These are phyloP conservation scores for Acronicta aceris DNA, from an alignment of 2,888 invertebrate genomes.

Conservation along the genomic window DNA sequence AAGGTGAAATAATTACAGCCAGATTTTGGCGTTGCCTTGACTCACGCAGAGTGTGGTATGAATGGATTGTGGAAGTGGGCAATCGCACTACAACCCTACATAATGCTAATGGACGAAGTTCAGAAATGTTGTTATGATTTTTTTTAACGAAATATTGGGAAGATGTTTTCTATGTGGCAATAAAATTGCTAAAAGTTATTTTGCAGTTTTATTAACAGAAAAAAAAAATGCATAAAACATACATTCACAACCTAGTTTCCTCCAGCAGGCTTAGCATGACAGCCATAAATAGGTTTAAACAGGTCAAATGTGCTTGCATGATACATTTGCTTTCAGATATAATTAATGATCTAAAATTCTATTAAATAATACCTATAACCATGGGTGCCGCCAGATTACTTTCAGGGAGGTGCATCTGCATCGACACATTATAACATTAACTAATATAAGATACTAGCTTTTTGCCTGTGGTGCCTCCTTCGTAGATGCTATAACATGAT, in stretches of 20 bases:
- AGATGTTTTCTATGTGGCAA: slow-evolving; percentile 32
- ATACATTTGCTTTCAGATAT: no score
- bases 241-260: slow-evolving; percentile 7
- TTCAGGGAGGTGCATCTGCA: no score
- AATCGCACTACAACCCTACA: slow-evolving; percentile 74
- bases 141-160: slow-evolving; percentile 15
- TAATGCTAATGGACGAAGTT: slow-evolving; percentile 80
- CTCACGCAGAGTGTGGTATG: slow-evolving; percentile 97
- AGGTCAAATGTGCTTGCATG: no score
- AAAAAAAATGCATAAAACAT: slow-evolving; percentile 6
- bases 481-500: no score
- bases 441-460: no score
- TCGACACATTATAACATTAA: no score
- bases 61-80: slow-evolving; percentile 92
- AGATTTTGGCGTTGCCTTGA: slow-evolving; percentile 96
- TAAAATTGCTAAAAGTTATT: slow-evolving; percentile 31
- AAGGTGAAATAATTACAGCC: slow-evolving; percentile 92
- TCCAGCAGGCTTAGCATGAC: neutral
- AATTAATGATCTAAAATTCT: no score
- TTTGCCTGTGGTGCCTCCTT: no score
- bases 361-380: no score
- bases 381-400: no score
- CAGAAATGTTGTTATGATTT: slow-evolving; percentile 82
- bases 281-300: neutral
- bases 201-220: slow-evolving; percentile 24